phyloP scores from a whole-genome alignment of 2,797 vertebrate genomes.

The Lacerta bilineata region DNA sequence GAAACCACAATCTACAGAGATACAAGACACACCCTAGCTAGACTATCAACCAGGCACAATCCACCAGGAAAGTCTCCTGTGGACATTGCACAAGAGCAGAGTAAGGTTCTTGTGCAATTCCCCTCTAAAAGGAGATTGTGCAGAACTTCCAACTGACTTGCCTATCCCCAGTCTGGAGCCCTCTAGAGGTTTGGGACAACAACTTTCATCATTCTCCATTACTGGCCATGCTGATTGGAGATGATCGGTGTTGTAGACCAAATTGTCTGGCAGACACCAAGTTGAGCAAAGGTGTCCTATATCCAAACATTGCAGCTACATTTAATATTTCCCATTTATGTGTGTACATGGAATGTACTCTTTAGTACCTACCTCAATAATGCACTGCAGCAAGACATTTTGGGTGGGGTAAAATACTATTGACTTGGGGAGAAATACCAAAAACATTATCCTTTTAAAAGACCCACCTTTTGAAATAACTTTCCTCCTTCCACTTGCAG shows the following conservation, averaged over 20 bases:
- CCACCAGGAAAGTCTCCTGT: background rate
- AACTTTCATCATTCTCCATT: background rate
- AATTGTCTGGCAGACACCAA: too few species aligned
- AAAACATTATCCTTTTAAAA: background rate
- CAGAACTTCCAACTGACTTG: background rate
- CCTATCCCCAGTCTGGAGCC: background rate
- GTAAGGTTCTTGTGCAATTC: background rate
- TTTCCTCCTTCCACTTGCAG: background rate
- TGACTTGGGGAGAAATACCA: background rate
- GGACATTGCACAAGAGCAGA: background rate
- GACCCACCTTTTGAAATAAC: slow-evolving; percentile 27
- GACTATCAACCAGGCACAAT: background rate
- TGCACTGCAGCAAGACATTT: background rate
- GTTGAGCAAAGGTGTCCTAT: too few species aligned
- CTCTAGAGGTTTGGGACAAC: slow-evolving; percentile 5
- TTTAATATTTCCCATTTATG: slow-evolving; percentile 19
- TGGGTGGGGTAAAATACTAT: background rate
- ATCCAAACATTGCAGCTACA: background rate
- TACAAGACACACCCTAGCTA: background rate
- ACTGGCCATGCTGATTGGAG: too few species aligned
- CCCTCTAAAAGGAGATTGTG: background rate
- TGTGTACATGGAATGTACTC: background rate
- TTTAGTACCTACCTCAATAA: background rate
- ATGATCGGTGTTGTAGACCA: too few species aligned
- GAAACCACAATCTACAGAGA: background rate